Percentiles rank a stretch among this genome's conserved stretches.
Evolutionary conservation across 2,113 vertebrate species (phyloP).

Genomic region (Strix uralensis): DNA sequence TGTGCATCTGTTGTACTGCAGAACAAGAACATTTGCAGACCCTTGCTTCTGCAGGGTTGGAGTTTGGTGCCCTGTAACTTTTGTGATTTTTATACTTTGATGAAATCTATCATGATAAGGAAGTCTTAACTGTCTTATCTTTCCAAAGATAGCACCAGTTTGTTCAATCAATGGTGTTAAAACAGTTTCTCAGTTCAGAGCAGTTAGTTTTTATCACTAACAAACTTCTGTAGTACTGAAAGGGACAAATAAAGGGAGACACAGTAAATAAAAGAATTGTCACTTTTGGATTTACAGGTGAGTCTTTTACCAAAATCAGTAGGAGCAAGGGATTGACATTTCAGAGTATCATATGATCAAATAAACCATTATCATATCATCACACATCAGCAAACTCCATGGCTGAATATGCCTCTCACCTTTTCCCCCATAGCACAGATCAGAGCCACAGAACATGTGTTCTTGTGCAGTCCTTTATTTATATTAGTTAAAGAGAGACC

Average conservation of each 20-base stretch:
- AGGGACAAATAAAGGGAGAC: neutral
- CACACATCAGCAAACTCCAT: neutral
- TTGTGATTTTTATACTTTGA: neutral
- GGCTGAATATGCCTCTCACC: accelerated
- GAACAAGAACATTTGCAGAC: neutral
- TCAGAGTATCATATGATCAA: neutral
- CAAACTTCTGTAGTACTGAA: neutral
- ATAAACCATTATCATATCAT: neutral
- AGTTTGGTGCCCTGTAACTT: neutral
- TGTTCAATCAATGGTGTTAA: neutral
- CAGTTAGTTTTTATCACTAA: neutral
- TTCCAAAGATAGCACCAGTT: neutral
- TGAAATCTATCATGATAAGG: neutral
- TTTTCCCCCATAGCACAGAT: neutral
- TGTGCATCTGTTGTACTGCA: neutral
- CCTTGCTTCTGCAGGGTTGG: neutral
- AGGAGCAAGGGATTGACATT: neutral
- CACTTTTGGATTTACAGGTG: neutral
- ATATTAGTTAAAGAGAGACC: neutral
- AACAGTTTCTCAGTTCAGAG: neutral
- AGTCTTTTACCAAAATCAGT: neutral
- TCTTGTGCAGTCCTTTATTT: neutral
- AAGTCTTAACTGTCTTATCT: neutral
- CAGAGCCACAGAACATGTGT: neutral
- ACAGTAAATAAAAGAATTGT: neutral